Conservation (phyloP, 2,888 invertebrate genomes). For the Acrobeloides nanus region DNA sequence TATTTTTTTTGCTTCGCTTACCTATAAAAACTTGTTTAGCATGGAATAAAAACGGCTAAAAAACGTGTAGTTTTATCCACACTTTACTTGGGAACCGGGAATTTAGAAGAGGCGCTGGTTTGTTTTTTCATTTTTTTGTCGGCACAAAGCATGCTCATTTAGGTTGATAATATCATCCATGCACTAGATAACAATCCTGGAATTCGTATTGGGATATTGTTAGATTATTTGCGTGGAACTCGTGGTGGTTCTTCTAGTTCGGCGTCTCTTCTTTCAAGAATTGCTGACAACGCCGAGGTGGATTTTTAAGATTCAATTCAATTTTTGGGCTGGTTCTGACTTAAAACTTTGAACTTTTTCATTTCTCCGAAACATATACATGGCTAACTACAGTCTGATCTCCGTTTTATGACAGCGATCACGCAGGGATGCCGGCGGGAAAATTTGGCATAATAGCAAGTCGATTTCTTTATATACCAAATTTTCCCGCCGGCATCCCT, state of each 20-base stretch:
- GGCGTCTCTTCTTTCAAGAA: conserved; percentile 28
- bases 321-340: too few relatives aligned
- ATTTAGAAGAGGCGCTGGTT: conserved; percentile 71
- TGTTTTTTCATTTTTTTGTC: conserved; percentile 17
- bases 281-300: conserved; percentile 33
- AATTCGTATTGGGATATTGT: conserved; percentile 30
- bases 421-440: too few relatives aligned
- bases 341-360: too few relatives aligned
- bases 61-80: conserved; percentile 67
- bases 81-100: conserved; percentile 82
- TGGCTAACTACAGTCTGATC: too few relatives aligned
- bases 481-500: too few relatives aligned
- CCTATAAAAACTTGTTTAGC: conserved; percentile 35
- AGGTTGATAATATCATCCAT: conserved; percentile 28
- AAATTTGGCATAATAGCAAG: too few relatives aligned
- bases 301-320: too few relatives aligned
- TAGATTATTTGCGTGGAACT: conserved; percentile 49
- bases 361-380: too few relatives aligned
- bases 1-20: conserved; percentile 22
- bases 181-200: conserved; percentile 14
- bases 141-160: conserved; percentile 7
- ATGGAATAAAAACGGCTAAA: conserved; percentile 50
- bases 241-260: conserved; percentile 31
- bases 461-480: too few relatives aligned
- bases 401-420: too few relatives aligned